Evolutionary conservation across 2,113 vertebrate species (phyloP).

Genomic region (Nyctereutes procyonoides): DNA sequence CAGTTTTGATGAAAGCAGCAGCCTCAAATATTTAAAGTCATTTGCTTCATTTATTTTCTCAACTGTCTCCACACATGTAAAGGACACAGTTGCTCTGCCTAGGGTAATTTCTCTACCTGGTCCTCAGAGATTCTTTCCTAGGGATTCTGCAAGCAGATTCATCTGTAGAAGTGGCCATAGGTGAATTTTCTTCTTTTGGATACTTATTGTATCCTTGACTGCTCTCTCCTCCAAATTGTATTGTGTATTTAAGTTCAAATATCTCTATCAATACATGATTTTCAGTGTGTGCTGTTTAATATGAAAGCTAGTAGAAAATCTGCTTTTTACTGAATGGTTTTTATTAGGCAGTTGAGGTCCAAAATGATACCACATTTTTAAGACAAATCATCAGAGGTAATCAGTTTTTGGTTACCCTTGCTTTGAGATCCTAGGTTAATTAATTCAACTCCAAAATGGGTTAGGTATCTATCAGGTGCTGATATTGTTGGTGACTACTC

Average conservation of each 20-base stretch:
- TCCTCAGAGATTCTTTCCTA: background rate
- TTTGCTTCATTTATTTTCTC: constrained; percentile 70
- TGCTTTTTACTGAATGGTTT: background rate
- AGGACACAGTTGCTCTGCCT: background rate
- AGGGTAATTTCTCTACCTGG: constrained; percentile 31
- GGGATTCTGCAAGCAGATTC: background rate
- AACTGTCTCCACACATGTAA: constrained; percentile 34
- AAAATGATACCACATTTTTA: background rate
- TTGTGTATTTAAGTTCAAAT: constrained; percentile 28
- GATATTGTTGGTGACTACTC: background rate
- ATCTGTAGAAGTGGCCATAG: background rate
- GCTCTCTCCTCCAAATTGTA: background rate
- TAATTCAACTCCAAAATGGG: background rate
- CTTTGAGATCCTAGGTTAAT: background rate
- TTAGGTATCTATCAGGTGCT: background rate
- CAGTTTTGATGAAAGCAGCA: constrained; percentile 62
- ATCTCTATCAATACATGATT: background rate
- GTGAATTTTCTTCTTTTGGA: constrained; percentile 19
- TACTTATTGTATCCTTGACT: background rate
- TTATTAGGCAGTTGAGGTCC: background rate
- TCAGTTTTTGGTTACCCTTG: background rate
- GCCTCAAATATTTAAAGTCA: constrained; percentile 71
- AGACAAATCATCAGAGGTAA: background rate
- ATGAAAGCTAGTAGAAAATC: background rate
- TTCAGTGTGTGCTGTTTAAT: background rate